Evolutionary conservation across 2,797 vertebrate genomes (phyloP), one percentile per base, ranked within the genome.

Genomic region (Manis pentadactyla): DNA sequence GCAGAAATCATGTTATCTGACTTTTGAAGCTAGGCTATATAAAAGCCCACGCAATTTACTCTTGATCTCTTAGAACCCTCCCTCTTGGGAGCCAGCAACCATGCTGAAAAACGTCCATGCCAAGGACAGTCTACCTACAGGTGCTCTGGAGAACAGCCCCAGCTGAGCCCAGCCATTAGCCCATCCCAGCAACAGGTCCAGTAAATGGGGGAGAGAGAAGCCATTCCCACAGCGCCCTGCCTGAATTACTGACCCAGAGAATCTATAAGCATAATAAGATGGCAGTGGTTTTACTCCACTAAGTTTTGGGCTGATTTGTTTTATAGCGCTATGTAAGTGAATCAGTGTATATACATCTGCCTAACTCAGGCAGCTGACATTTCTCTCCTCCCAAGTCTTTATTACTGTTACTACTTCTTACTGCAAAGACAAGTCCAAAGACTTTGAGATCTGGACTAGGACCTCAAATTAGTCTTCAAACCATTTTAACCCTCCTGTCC

Each of bases 391-490:
- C n/a, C 46, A 85, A 91, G 75, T 59, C 59, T 79, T 79, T 90
- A 61, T 34, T 42, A 42, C 49, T 68, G 57, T 23, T 19, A 39
- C 39, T 51, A 77, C 25, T 57, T 75, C 14, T 55, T 27, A 15
- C 29, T 79, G 13, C 79, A 93, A 93, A 84, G 37, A 81, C n/a
- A 92, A 87, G 21, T 51, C 6, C 37, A 81, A 93, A 59, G 10
- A 31, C 10, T 31, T 5, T n/a, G 66, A 53, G 53, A 63, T 87
- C 73, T 81, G 10, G 25, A 96, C 27, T 51, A 78, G 31, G 29
- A 81, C 46, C 55, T 90, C 77, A n/a, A 79, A 63, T 19, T 68
- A 75, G 53, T 82, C 77, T 95, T 84, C 46, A 89, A 71, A 90
- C 29, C 21, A 31, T 1, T 85, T 4, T 37, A 64, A 78, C 46